phyloP scores from a whole-genome alignment of 2,888 invertebrate species.

The Napeogenes sylphis region DNA sequence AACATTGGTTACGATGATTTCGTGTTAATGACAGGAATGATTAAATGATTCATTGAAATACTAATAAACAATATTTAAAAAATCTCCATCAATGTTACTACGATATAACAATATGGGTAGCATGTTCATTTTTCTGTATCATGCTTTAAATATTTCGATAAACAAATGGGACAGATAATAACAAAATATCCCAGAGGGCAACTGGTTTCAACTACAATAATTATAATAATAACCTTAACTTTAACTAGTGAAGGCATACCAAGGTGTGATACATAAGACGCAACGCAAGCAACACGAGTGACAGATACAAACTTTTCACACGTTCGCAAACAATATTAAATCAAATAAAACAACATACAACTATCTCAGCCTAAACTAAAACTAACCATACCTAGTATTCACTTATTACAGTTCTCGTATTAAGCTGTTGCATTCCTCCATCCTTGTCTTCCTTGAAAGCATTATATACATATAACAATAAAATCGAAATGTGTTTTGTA shows the following conservation, averaged over 20 bases:
- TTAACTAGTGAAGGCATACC: slow-evolving; percentile 67
- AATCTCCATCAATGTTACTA: slow-evolving; percentile 45
- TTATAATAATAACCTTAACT: slow-evolving; percentile 39
- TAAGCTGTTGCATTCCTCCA: slow-evolving; percentile 32
- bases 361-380: slow-evolving; percentile 68
- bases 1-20: slow-evolving; percentile 50
- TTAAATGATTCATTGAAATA: slow-evolving; percentile 61
- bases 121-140: slow-evolving; percentile 23
- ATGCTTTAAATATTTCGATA: slow-evolving; percentile 19
- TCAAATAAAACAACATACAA: slow-evolving; percentile 53
- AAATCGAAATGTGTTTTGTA: slow-evolving; percentile 37
- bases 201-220: slow-evolving; percentile 28
- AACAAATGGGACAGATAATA: slow-evolving; percentile 29
- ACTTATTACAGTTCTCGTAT: slow-evolving; percentile 23
- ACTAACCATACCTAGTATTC: slow-evolving; percentile 53
- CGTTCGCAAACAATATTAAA: slow-evolving; percentile 57
- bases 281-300: slow-evolving; percentile 58
- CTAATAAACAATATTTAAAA: slow-evolving; percentile 30
- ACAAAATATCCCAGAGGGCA: slow-evolving; percentile 38
- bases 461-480: slow-evolving; percentile 73
- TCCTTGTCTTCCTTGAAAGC: slow-evolving; percentile 44
- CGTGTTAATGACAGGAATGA: slow-evolving; percentile 69
- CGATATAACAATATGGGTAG: slow-evolving; percentile 44
- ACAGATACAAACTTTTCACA: slow-evolving; percentile 48
- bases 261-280: slow-evolving; percentile 53